A percentile compares a stretch with the other conserved stretches of the same genome.
Conservation (phyloP, 2,888 invertebrate species). For the Athalia rosae region DNA sequence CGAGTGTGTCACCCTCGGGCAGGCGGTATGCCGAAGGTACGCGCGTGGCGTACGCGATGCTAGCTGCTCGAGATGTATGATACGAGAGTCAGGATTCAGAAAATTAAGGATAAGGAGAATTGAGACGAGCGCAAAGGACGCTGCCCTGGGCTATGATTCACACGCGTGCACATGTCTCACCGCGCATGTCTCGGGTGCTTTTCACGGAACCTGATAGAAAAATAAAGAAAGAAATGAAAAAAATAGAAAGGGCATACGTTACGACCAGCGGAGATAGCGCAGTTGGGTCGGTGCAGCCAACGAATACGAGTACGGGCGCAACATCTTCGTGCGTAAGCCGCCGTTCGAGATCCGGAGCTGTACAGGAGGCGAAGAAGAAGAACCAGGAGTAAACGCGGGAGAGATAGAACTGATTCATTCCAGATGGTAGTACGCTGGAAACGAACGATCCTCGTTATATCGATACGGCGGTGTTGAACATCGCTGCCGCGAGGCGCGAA, state of each 20-base stretch:
- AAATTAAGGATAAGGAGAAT: constrained; percentile 40
- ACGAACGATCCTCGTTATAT: constrained; percentile 56
- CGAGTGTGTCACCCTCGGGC: constrained; percentile 4
- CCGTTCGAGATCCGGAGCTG: constrained; percentile 30
- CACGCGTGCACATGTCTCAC: constrained; percentile 31
- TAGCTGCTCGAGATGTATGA: constrained; percentile 8
- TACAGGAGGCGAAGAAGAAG: constrained; percentile 14
- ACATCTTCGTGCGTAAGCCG: neutral
- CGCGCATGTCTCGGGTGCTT: constrained; percentile 37
- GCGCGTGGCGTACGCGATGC: constrained; percentile 1
- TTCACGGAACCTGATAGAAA: constrained; percentile 27
- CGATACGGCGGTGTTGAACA: constrained; percentile 50
- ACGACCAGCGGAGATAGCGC: constrained; percentile 4
- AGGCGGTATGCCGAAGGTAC: neutral
- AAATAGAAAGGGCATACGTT: constrained; percentile 13
- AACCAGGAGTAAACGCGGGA: constrained; percentile 20
- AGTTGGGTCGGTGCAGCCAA: no score
- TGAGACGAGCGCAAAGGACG: neutral
- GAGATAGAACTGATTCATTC: constrained; percentile 57
- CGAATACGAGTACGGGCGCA: no score
- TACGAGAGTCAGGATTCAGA: constrained; percentile 36
- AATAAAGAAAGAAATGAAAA: neutral
- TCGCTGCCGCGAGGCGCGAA: constrained; percentile 35
- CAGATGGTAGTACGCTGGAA: constrained; percentile 54
- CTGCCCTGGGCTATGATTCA: constrained; percentile 34